Evolutionary conservation across 2,888 invertebrate species (phyloP), one percentile per base, ranked within the genome.

Genomic region (Acheta domesticus): DNA sequence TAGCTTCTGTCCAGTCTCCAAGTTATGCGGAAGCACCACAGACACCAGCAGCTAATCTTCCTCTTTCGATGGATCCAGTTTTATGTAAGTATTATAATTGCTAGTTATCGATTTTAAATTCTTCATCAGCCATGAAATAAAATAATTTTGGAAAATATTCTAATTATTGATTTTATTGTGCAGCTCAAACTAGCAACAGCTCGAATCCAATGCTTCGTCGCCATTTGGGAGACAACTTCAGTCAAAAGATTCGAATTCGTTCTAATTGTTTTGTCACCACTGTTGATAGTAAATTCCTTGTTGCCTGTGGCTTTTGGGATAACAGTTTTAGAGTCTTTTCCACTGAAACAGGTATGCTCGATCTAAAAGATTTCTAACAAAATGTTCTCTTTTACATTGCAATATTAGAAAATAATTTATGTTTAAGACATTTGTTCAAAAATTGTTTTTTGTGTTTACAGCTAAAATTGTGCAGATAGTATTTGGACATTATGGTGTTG

Each of bases 281-380:
- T 0, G 98, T 99, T 2, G 99, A 99, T 88, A 97, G 97, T 85
- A 91, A 96, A 83, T 98, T 97, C 88, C 91, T 99, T 83, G 95
- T 99, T 83, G 98, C 99, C 1, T 97, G 98, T 85, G 99, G 99
- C 79, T 99, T 99, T 89, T 99, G 99, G 96, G 99, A 99, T 87
- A 99, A 99, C 88, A 98, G 98, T 88, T 99, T 99, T 89, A 89
- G 99, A 12, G 97, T 99, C 21, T 99, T 98, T 88, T 96, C 96
- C 77, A 96, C 98, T 0, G 99, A 99, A 86, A 95, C 96, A 81
- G 97, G 97, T 96, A 85, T 83, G 83, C 74, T 48, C 8, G 8
- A 36, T 8, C 5, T 36, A 36, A 36, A 36, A 62, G 36, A 36
- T 36, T 36, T 36, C 36, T 36, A 36, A 36, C 1, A 36, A 36